Evolutionary conservation across 1,140 invertebrate species (phyloP), one percentile per base, ranked within the genome.

Genomic region (Sinella curviseta): DNA sequence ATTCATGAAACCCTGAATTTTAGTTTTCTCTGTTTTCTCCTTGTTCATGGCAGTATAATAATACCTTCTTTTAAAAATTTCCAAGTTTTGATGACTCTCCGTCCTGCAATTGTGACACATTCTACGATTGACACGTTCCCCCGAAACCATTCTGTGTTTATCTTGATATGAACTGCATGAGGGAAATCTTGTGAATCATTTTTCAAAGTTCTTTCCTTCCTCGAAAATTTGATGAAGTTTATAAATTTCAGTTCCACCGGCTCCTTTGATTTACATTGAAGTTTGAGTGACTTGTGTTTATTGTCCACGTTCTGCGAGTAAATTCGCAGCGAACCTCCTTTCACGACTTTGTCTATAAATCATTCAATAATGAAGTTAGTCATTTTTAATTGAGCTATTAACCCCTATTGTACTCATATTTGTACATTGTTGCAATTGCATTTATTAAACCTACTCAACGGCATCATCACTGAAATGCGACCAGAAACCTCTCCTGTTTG

Each of bases 21-120:
- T n/a, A n/a, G n/a, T n/a, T n/a, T n/a, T n/a, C n/a, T n/a, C n/a
- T n/a, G n/a, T n/a, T n/a, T n/a, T n/a, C n/a, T n/a, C n/a, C n/a
- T n/a, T n/a, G n/a, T n/a, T n/a, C n/a, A n/a, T n/a, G n/a, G n/a
- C n/a, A n/a, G n/a, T n/a, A n/a, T 24, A 20, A 39, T 39, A 31
- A 1, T 28, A 75, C 74, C 74, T 14, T 75, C 2, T 8, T 75
- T 75, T 28, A 75, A 36, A 48, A 48, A 75, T 24, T 36, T 75
- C 74, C 74, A 75, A 12, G 39, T 54, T 30, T 54, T 75, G 34
- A 75, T 48, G 39, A 75, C 74, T 48, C 74, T 75, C 14, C 39
- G 1, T 2, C 28, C 36, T 54, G 14, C 17, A 3, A 39, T 54
- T 24, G 74, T 75, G 24, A 75, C 16, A 26, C 74, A 75, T 75